Evolutionary conservation across 2,113 vertebrate genomes (phyloP).

Genomic region (Gobio gobio): DNA sequence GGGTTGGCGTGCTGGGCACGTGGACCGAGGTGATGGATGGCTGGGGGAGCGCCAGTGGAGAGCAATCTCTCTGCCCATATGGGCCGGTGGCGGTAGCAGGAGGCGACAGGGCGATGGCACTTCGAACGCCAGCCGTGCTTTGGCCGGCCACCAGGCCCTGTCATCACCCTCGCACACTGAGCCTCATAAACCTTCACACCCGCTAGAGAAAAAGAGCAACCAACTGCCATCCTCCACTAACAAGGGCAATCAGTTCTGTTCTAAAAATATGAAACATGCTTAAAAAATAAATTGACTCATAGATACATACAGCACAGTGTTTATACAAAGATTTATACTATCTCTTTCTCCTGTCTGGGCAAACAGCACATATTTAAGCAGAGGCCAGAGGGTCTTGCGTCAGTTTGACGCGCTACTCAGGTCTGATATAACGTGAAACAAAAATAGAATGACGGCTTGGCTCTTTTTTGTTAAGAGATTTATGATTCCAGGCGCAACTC

Average conservation of each 20-base stretch:
- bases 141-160: conserved; percentile 76
- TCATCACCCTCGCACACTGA: conserved; percentile 74
- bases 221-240: conserved; percentile 48
- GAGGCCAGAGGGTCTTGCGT: conserved; percentile 32
- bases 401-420: conserved; percentile 32
- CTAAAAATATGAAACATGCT: conserved; percentile 13
- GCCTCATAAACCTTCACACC: conserved; percentile 62
- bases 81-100: conserved; percentile 70
- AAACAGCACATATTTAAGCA: neutral
- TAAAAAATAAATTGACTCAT: neutral
- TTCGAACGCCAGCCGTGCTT: conserved; percentile 68
- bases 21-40: conserved; percentile 70
- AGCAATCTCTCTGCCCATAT: conserved; percentile 72
- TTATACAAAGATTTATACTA: conserved; percentile 7
- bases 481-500: conserved; percentile 43
- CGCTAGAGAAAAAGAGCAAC: conserved; percentile 50
- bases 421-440: conserved; percentile 38
- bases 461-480: conserved; percentile 47
- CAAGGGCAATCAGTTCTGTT: conserved; percentile 31
- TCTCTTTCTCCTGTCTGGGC: conserved; percentile 12
- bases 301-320: neutral
- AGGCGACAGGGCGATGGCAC: conserved; percentile 69
- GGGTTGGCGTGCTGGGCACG: conserved; percentile 61
- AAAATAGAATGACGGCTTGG: conserved; percentile 45
- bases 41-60: conserved; percentile 67